A percentile compares a stretch with the other conserved stretches of the same genome.
Evolutionary conservation across 2,797 vertebrate genomes (phyloP).

Genomic region (Sebastes steindachneri): DNA sequence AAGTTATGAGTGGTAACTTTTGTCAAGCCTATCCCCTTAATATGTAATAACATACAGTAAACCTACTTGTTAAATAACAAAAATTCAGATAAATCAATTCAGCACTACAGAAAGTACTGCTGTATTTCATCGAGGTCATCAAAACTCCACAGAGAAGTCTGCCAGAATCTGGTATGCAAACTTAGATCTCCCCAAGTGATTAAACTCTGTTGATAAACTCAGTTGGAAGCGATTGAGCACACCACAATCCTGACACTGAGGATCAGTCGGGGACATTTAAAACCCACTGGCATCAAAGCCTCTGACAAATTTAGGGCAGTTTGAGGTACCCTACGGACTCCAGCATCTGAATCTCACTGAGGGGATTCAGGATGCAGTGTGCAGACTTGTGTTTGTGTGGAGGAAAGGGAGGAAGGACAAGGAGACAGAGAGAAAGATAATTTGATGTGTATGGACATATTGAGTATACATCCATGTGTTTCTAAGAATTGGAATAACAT

Average conservation of each 20-base stretch:
- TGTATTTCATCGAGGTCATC: slow-evolving; percentile 59
- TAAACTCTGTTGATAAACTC: slow-evolving; percentile 54
- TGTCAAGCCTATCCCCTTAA: not conserved
- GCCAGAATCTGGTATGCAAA: slow-evolving; percentile 50
- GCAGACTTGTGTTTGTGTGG: slow-evolving; percentile 50
- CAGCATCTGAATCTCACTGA: slow-evolving; percentile 56
- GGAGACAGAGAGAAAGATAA: slow-evolving; percentile 56
- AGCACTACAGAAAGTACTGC: slow-evolving; percentile 2
- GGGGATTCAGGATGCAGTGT: slow-evolving; percentile 47
- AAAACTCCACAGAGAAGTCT: slow-evolving; percentile 36
- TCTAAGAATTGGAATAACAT: slow-evolving; percentile 76
- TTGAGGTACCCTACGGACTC: slow-evolving; percentile 78
- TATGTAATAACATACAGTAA: not conserved
- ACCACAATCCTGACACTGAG: slow-evolving; percentile 48
- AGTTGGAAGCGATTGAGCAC: slow-evolving; percentile 51
- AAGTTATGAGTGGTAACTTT: not conserved
- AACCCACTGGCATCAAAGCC: slow-evolving; percentile 71
- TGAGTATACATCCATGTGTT: slow-evolving; percentile 58
- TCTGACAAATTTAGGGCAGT: slow-evolving; percentile 86
- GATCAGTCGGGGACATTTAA: slow-evolving; percentile 68
- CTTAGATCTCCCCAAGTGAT: slow-evolving; percentile 51
- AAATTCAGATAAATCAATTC: not conserved
- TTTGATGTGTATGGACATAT: slow-evolving; percentile 48
- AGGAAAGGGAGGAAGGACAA: slow-evolving; percentile 46
- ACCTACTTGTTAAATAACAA: not conserved